These are phyloP conservation scores for Coccyzus lansbergi DNA, from an alignment of 2,797 vertebrate species.

Conservation along the genomic window DNA sequence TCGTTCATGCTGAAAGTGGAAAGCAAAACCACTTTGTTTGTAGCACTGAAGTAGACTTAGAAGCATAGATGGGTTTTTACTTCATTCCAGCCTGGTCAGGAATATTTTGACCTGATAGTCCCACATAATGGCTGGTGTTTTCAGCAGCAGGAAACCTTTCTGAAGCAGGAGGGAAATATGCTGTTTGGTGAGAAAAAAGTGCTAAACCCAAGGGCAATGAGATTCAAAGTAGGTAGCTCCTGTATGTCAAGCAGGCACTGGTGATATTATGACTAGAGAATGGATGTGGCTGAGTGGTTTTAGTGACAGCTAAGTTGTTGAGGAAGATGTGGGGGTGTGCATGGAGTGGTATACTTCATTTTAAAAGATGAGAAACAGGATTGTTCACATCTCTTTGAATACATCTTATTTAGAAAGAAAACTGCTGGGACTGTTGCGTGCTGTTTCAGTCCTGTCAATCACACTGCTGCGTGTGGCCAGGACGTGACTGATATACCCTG, in stretches of 20 bases:
- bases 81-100: background rate
- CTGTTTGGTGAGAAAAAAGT: background rate
- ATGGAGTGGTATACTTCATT: background rate
- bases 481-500: slow-evolving; percentile 1
- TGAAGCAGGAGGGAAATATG: background rate
- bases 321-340: background rate
- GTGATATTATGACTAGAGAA: background rate
- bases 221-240: background rate
- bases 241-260: background rate
- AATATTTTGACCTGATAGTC: background rate
- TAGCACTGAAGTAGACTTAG: background rate
- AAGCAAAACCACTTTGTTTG: background rate
- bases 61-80: background rate
- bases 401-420: background rate
- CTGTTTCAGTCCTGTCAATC: slow-evolving; percentile 19
- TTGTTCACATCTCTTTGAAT: background rate
- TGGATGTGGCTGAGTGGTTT: background rate
- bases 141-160: background rate
- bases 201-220: background rate
- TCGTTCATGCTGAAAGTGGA: fast-evolving
- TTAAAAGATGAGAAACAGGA: slow-evolving; percentile 19
- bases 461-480: background rate
- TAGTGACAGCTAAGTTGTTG: background rate
- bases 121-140: fast-evolving
- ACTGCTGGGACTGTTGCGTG: background rate